Evolutionary conservation across 1,140 invertebrate genomes (phyloP), one percentile per base, ranked within the genome.

Genomic region (Trialeurodes vaporariorum): DNA sequence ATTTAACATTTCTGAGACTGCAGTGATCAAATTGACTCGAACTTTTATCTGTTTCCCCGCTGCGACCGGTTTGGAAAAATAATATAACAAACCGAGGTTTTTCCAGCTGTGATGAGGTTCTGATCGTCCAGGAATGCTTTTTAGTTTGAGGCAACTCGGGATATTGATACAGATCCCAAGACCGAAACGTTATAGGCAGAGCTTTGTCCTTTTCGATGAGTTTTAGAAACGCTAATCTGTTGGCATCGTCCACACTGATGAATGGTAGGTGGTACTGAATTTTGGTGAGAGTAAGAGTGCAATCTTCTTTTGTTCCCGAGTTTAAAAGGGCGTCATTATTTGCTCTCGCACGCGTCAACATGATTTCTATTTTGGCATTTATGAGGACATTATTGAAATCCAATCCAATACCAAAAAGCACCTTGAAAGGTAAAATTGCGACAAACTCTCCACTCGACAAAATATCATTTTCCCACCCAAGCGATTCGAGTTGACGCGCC

Each of bases 371-470:
- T 72, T 78, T 78, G 5, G 71, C 73, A 70, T n/a, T 80, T 9
- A 79, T 62, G n/a, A 81, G 70, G 59, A 81, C 76, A 73, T 77
- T 76, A 63, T n/a, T 71, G 73, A 79, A 81, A 72, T 81, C 79
- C 72, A 81, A 77, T 61, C 76, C 76, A 72, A 81, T 79, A 21
- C 78, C 77, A 1, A 79, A 68, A n/a, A 80, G 59, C 59, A 76
- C 68, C 60, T 71, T 75, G n/a, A 81, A 63, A 11, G 79, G 78
- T 59, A 82, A 72, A 27, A 71, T 71, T 25, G 76, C 72, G 66
- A 76, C 72, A 66, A 80, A 80, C 61, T 71, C 71, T 34, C 61
- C 63, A 59, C 58, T 58, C 2, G 0, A 0, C 17, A 59, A 24
- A 17, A 24, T 23, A 11, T 2, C 27, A 1, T 1, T 17, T 70